Evolutionary conservation across 2,888 invertebrate species (phyloP).

Genomic region (Leucophora obtusa): DNA sequence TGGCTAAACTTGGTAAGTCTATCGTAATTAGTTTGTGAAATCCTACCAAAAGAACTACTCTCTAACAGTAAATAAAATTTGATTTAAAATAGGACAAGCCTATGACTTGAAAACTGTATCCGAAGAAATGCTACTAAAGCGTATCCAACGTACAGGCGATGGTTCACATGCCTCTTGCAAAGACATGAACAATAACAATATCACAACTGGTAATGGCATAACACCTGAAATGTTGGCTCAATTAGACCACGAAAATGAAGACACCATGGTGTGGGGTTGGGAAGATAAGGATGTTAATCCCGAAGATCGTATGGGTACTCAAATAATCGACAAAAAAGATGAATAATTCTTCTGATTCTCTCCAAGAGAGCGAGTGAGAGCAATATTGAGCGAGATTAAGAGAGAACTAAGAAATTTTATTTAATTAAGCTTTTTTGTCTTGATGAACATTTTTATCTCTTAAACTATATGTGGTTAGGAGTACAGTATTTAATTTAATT

Average conservation of each 20-base stretch:
- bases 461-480: conserved; percentile 61
- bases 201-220: conserved; percentile 66
- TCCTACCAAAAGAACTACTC: neutral
- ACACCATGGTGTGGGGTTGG: conserved; percentile 89
- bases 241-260: conserved; percentile 76
- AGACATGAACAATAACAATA: conserved; percentile 72
- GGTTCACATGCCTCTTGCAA: conserved; percentile 80
- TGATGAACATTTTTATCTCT: neutral
- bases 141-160: conserved; percentile 87
- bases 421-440: conserved; percentile 1
- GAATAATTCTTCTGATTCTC: conserved; percentile 68
- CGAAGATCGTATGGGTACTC: conserved; percentile 82
- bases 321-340: conserved; percentile 72
- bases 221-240: conserved; percentile 72
- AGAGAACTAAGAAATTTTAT: neutral
- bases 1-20: conserved; percentile 83
- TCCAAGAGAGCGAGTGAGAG: conserved; percentile 31
- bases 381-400: conserved; percentile 1
- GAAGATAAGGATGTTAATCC: conserved; percentile 87
- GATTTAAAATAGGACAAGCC: conserved; percentile 82
- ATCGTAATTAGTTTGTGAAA: neutral
- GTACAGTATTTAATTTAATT: conserved; percentile 71
- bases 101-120: conserved; percentile 91
- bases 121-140: conserved; percentile 83
- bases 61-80: neutral